Percentiles rank a stretch among this genome's conserved stretches.
phyloP scores from a whole-genome alignment of 2,888 invertebrate genomes.

The Eupelmus urozonus region DNA sequence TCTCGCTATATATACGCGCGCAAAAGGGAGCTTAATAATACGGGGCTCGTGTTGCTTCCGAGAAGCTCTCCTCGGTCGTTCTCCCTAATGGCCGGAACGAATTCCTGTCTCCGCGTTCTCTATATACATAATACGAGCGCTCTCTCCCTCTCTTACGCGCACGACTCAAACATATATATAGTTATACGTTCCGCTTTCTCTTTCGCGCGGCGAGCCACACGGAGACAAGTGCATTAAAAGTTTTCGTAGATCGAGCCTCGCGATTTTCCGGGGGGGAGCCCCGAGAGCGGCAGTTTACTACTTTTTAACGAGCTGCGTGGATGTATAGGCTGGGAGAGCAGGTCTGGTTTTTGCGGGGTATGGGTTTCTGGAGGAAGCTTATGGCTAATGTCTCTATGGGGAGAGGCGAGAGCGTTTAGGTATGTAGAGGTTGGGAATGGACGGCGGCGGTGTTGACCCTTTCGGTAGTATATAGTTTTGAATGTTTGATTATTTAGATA shows the following conservation, averaged over 20 bases:
- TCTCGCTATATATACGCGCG: too few species aligned
- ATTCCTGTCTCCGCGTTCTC: slow-evolving; percentile 37
- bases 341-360: too few species aligned
- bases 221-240: slow-evolving; percentile 17
- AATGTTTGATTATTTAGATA: too few species aligned
- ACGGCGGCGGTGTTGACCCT: too few species aligned
- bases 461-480: too few species aligned
- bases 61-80: slow-evolving; percentile 59
- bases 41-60: slow-evolving; percentile 64
- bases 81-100: slow-evolving; percentile 51
- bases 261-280: slow-evolving; percentile 1
- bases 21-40: slow-evolving; percentile 55
- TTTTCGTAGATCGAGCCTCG: slow-evolving; percentile 21
- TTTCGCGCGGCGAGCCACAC: background rate
- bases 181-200: background rate
- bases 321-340: too few species aligned
- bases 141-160: slow-evolving; percentile 19
- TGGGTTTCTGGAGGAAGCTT: too few species aligned
- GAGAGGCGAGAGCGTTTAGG: too few species aligned
- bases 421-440: too few species aligned
- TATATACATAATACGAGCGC: background rate
- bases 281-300: too few species aligned
- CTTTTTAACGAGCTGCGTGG: slow-evolving; percentile 33
- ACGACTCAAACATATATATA: background rate
- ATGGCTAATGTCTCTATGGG: too few species aligned